A percentile compares a stretch with the other conserved stretches of the same genome.
These are phyloP conservation scores for Onychostoma macrolepis DNA, from an alignment of 2,113 vertebrate species.

Conservation along the genomic window DNA sequence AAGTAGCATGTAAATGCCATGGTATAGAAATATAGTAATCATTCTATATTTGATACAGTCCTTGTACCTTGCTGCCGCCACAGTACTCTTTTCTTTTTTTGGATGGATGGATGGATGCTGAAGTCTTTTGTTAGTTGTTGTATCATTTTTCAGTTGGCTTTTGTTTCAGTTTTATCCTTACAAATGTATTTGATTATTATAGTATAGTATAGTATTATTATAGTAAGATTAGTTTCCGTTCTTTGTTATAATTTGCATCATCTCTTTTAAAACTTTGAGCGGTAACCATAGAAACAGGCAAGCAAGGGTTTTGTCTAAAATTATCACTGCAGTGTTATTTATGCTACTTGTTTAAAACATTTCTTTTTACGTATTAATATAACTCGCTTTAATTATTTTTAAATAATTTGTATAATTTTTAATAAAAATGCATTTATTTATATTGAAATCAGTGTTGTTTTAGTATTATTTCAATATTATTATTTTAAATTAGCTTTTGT, in stretches of 20 bases:
- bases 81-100: not conserved
- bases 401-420: not conserved
- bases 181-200: not conserved
- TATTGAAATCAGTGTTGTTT: too few species aligned
- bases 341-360: not conserved
- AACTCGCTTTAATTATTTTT: not conserved
- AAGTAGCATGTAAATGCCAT: not conserved
- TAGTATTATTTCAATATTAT: too few species aligned
- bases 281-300: conserved; percentile 54
- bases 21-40: conserved; percentile 1
- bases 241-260: not conserved
- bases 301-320: conserved; percentile 32
- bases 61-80: not conserved
- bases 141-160: not conserved
- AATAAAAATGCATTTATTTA: not conserved
- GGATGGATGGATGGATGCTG: not conserved
- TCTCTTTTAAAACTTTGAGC: conserved; percentile 14
- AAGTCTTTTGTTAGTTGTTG: not conserved
- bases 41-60: not conserved
- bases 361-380: not conserved
- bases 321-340: conserved; percentile 12
- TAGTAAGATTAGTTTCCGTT: not conserved
- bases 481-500: too few species aligned
- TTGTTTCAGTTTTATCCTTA: not conserved
- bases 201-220: too few species aligned